Evolutionary conservation across 2,113 vertebrate species (phyloP).

Genomic region (Phoxinus phoxinus): DNA sequence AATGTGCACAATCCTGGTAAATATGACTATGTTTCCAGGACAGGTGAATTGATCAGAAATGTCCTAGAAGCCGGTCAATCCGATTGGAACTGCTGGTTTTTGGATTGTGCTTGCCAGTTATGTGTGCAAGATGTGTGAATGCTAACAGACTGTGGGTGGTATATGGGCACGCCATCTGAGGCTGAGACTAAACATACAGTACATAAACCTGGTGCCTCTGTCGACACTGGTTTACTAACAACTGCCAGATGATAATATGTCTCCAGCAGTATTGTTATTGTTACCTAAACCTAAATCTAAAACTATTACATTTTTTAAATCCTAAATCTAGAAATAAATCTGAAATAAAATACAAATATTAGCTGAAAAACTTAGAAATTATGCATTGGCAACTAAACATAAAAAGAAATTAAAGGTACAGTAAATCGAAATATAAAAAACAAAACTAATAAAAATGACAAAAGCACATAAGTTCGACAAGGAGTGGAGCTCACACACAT

Average conservation of each 20-base stretch:
- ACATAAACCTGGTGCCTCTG: background rate
- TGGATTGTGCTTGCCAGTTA: background rate
- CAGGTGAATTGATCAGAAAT: background rate
- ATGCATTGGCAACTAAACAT: background rate
- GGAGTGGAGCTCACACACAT: too few relatives aligned
- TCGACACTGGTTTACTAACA: background rate
- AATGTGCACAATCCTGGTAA: background rate
- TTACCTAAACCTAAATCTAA: background rate
- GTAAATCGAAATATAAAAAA: background rate
- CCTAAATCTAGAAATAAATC: background rate
- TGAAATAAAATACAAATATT: background rate
- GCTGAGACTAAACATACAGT: background rate
- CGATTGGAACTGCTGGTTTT: background rate
- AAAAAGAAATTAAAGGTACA: background rate
- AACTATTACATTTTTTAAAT: background rate
- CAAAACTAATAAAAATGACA: background rate
- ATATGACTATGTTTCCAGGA: background rate
- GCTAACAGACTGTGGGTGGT: background rate
- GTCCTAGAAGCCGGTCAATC: background rate
- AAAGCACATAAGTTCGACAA: background rate
- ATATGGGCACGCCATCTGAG: background rate
- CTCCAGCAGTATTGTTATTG: background rate
- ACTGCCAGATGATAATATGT: background rate
- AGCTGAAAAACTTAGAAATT: too few relatives aligned
- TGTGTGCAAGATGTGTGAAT: background rate